These are phyloP conservation scores for Corynorhinus townsendii DNA, from an alignment of 2,113 vertebrate genomes.

Conservation along the genomic window DNA sequence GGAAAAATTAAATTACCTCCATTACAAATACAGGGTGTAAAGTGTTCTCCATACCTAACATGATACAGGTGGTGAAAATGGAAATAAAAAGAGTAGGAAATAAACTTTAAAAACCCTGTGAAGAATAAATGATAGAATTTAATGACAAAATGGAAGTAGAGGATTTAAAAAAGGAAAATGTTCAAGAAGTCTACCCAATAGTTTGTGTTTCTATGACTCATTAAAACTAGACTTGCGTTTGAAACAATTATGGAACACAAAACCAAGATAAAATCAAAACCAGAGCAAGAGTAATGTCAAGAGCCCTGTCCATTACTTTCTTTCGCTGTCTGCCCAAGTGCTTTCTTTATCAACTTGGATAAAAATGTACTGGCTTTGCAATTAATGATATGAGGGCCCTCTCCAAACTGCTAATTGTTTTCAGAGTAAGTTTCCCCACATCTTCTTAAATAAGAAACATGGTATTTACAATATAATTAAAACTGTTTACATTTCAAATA, in stretches of 20 bases:
- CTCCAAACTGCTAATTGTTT: background rate
- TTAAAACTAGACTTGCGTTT: background rate
- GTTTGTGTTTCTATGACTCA: background rate
- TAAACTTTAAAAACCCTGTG: background rate
- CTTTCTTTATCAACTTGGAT: background rate
- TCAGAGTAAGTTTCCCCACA: background rate
- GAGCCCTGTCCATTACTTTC: background rate
- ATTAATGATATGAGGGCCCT: background rate
- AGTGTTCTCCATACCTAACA: background rate
- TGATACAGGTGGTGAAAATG: background rate
- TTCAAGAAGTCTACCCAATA: background rate
- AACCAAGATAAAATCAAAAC: background rate
- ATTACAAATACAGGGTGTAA: background rate
- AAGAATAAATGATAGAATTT: background rate
- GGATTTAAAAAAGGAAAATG: background rate
- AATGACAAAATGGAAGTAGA: background rate
- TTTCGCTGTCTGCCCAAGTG: background rate
- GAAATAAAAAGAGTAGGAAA: background rate
- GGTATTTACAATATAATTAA: conserved; percentile 36
- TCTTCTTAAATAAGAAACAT: conserved; percentile 13
- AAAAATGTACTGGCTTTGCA: background rate
- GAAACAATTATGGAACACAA: background rate
- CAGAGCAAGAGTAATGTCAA: background rate
- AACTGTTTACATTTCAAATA: conserved; percentile 12
- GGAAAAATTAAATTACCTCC: background rate